Evolutionary conservation across 2,888 invertebrate species (phyloP).

Genomic region (Alitta virens): DNA sequence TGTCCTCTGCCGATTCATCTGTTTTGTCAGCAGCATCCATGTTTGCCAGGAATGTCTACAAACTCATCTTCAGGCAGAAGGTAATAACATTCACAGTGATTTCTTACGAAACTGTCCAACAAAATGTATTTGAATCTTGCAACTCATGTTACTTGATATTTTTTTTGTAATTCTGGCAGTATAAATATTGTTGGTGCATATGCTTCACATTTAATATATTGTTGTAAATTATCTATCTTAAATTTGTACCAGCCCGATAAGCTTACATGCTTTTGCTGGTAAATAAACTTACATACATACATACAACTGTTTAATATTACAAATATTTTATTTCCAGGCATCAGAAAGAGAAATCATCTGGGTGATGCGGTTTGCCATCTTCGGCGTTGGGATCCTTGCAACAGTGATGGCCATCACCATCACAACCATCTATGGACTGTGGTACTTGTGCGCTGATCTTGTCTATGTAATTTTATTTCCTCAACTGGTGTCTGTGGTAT

Average conservation of each 20-base stretch:
- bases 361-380: constrained; percentile 85
- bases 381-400: constrained; percentile 86
- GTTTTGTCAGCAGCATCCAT: constrained; percentile 96
- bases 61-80: constrained; percentile 90
- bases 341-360: constrained; percentile 92
- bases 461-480: constrained; percentile 99
- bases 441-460: constrained; percentile 98
- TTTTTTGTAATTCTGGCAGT: too few relatives aligned
- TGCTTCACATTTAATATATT: too few relatives aligned
- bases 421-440: constrained; percentile 94
- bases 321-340: constrained; percentile 63
- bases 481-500: constrained; percentile 95
- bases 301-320: not conserved
- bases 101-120: not conserved
- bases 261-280: too few relatives aligned
- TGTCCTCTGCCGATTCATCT: constrained; percentile 99
- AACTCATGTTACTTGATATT: too few relatives aligned
- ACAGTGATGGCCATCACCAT: constrained; percentile 94
- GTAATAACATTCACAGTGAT: constrained; percentile 52
- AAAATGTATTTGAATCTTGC: too few relatives aligned
- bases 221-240: too few relatives aligned
- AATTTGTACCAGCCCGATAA: too few relatives aligned
- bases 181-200: too few relatives aligned
- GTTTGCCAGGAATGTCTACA: constrained; percentile 99
- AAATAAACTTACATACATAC: too few relatives aligned